phyloP scores from a whole-genome alignment of 2,113 vertebrate genomes.

The Neoarius graeffei region DNA sequence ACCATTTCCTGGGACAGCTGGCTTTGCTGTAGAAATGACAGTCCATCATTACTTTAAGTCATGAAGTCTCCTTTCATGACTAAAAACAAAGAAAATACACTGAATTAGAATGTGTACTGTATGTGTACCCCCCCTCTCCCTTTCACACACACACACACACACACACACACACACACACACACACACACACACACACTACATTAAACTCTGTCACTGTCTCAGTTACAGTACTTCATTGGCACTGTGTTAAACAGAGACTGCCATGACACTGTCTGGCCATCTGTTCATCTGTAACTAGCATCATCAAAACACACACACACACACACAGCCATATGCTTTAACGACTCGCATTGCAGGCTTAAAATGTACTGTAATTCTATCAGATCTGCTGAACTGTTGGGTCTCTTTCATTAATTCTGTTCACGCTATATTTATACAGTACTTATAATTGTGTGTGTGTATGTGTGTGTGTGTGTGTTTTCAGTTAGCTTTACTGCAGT shows the following conservation, averaged over 20 bases:
- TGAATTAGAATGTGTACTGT: too few species aligned
- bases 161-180: slow-evolving; percentile 51
- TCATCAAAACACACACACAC: not conserved
- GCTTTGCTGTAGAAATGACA: too few species aligned
- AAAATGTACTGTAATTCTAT: not conserved
- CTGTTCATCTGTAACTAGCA: slow-evolving; percentile 41
- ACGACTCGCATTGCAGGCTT: not conserved
- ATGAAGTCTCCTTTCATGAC: too few species aligned
- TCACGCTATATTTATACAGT: not conserved
- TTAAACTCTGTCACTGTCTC: slow-evolving; percentile 43
- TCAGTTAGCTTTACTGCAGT: slow-evolving; percentile 46
- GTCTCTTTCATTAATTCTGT: not conserved
- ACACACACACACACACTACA: slow-evolving; percentile 42
- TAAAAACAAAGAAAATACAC: too few species aligned
- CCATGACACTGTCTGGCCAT: slow-evolving; percentile 46
- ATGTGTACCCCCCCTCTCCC: not conserved
- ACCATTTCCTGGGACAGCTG: too few species aligned
- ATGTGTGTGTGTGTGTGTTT: not conserved
- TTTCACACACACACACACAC: slow-evolving; percentile 48
- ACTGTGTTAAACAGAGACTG: slow-evolving; percentile 42
- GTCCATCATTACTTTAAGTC: too few species aligned
- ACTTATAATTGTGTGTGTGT: not conserved
- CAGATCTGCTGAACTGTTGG: not conserved
- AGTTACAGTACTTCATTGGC: slow-evolving; percentile 43
- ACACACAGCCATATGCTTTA: slow-evolving; percentile 29